Conservation (phyloP, 2,888 invertebrate species). For the Phania funesta region DNA sequence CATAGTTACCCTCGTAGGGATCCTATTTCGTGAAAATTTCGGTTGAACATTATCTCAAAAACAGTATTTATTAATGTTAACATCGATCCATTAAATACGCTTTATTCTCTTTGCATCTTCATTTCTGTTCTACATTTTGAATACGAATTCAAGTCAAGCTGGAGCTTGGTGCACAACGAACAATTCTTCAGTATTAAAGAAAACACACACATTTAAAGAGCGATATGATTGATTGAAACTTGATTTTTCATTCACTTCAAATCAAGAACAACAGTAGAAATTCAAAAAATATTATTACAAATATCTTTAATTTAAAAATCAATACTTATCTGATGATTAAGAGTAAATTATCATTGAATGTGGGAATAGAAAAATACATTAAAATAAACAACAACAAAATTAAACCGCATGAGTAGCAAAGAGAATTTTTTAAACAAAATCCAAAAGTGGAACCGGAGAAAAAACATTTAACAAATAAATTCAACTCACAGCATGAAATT, state of each 20-base stretch:
- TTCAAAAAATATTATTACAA: neutral
- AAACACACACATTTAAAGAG: neutral
- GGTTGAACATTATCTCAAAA: no score
- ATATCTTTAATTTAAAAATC: conserved; percentile 40
- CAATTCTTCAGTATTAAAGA: no score
- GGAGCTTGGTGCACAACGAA: no score
- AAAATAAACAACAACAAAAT: conserved; percentile 16
- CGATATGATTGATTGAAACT: neutral
- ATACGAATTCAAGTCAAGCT: no score
- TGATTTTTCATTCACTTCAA: no score
- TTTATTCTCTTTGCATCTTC: no score
- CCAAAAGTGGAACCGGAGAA: conserved; percentile 34
- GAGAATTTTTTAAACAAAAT: conserved; percentile 68
- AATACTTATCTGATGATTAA: conserved; percentile 46
- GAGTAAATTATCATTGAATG: conserved; percentile 28
- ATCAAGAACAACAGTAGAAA: neutral
- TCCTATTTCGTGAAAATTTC: no score
- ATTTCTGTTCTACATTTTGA: no score
- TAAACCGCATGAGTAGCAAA: conserved; percentile 70
- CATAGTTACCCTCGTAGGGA: no score
- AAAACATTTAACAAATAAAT: conserved; percentile 54
- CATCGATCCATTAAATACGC: no score
- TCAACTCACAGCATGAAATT: conserved; percentile 71
- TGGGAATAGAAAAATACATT: neutral
- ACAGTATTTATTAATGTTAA: no score